Conservation (phyloP, 2,113 vertebrate genomes). For the Morone chrysops region DNA sequence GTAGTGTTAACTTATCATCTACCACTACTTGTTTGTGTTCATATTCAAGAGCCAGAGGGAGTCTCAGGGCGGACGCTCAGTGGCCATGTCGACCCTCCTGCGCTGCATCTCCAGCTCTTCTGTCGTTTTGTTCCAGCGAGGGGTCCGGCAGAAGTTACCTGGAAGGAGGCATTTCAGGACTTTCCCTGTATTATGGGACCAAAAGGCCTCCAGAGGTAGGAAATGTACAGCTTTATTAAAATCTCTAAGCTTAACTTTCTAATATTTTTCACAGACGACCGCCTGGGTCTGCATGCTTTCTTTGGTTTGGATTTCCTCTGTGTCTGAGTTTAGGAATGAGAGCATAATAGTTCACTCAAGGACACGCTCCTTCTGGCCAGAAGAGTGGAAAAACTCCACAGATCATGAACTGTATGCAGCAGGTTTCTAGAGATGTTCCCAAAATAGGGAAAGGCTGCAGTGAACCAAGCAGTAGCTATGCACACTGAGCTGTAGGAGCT, state of each 20-base stretch:
- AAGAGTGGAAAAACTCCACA: constrained; percentile 59
- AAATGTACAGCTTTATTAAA: not conserved
- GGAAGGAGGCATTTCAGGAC: constrained; percentile 81
- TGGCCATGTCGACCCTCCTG: constrained; percentile 82
- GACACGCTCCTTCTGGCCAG: constrained; percentile 31
- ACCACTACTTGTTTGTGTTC: constrained; percentile 54
- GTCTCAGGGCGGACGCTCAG: constrained; percentile 42
- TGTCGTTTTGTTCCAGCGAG: constrained; percentile 66
- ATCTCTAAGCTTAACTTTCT: constrained; percentile 16
- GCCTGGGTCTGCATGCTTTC: constrained; percentile 5
- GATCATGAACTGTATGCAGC: constrained; percentile 28
- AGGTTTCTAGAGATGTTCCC: constrained; percentile 49
- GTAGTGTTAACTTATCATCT: constrained; percentile 4
- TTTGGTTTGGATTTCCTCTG: constrained; percentile 26
- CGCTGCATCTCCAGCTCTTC: constrained; percentile 78
- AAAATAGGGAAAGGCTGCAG: constrained; percentile 52
- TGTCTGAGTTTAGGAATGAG: constrained; percentile 31
- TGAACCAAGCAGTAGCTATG: constrained; percentile 7
- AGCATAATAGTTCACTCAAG: constrained; percentile 53
- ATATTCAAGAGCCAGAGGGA: constrained; percentile 67
- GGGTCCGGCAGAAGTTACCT: constrained; percentile 63
- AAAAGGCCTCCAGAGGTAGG: constrained; percentile 82
- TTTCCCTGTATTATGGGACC: constrained; percentile 81
- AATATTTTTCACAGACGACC: constrained; percentile 21
- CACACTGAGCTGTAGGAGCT: constrained; percentile 33